phyloP scores from a whole-genome alignment of 2,888 invertebrate genomes.

The Gari tellinella region DNA sequence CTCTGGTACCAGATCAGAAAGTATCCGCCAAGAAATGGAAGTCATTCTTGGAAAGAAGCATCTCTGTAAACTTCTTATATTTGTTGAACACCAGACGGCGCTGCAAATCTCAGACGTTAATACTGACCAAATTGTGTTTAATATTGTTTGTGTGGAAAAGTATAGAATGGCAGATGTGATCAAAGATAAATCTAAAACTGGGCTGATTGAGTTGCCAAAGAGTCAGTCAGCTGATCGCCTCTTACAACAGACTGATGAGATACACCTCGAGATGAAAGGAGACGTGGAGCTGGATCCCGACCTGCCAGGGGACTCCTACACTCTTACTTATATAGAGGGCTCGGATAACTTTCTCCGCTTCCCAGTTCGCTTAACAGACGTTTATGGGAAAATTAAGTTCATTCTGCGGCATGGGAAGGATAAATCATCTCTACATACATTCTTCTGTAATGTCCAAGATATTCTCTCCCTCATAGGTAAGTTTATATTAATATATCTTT shows the following conservation, averaged over 20 bases:
- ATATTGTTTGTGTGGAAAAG: slow-evolving; percentile 54
- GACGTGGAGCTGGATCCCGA: slow-evolving; percentile 50
- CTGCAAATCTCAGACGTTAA: slow-evolving; percentile 16
- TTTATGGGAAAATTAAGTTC: slow-evolving; percentile 49
- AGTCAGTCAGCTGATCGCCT: slow-evolving; percentile 60
- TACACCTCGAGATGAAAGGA: slow-evolving; percentile 53
- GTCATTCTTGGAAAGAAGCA: slow-evolving; percentile 56
- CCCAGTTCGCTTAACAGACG: slow-evolving; percentile 43
- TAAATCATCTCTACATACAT: slow-evolving; percentile 54
- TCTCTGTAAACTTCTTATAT: slow-evolving; percentile 55
- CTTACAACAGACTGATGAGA: slow-evolving; percentile 57
- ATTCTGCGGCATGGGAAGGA: slow-evolving; percentile 51
- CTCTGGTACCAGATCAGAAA: slow-evolving; percentile 32
- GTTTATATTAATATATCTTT: slow-evolving; percentile 1
- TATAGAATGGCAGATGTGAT: slow-evolving; percentile 46
- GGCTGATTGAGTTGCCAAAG: slow-evolving; percentile 55
- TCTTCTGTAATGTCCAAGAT: slow-evolving; percentile 46
- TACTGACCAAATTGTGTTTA: slow-evolving; percentile 48
- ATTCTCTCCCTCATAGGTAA: slow-evolving; percentile 51
- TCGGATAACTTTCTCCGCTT: slow-evolving; percentile 59
- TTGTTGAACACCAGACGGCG: slow-evolving; percentile 52
- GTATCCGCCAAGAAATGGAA: slow-evolving; percentile 55
- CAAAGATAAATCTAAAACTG: slow-evolving; percentile 53
- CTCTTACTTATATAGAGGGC: slow-evolving; percentile 57
- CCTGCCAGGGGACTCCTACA: slow-evolving; percentile 56